phyloP scores from a whole-genome alignment of 1,140 invertebrate species.

The Chlorops oryzae region DNA sequence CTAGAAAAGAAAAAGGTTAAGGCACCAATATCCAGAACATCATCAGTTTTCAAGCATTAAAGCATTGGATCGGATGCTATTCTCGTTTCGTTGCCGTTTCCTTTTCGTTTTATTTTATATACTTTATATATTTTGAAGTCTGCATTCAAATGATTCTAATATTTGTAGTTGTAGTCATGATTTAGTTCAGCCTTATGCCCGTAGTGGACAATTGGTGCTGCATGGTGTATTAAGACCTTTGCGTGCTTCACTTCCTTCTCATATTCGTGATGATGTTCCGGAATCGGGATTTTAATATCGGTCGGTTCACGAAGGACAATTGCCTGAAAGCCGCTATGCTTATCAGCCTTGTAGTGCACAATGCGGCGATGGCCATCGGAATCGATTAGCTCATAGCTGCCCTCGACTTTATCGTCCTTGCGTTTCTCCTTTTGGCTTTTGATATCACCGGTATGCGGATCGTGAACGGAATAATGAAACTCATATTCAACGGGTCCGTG shows the following conservation, averaged over 20 bases:
- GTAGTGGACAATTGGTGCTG: slow-evolving; percentile 29
- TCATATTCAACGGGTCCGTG: slow-evolving; percentile 49
- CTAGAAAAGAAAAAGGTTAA: no score
- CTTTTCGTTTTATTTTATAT: no score
- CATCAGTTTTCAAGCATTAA: no score
- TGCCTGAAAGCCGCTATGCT: slow-evolving; percentile 65
- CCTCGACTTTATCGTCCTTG: slow-evolving; percentile 55
- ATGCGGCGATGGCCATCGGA: slow-evolving; percentile 64
- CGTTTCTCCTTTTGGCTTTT: slow-evolving; percentile 58
- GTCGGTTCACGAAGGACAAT: slow-evolving; percentile 55
- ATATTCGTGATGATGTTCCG: slow-evolving; percentile 36
- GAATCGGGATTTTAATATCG: slow-evolving; percentile 47
- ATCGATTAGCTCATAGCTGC: slow-evolving; percentile 56
- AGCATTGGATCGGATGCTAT: no score
- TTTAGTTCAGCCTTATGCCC: slow-evolving; percentile 27
- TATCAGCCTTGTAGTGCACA: slow-evolving; percentile 68
- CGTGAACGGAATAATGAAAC: slow-evolving; percentile 54
- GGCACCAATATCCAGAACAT: no score
- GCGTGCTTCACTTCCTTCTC: slow-evolving; percentile 36
- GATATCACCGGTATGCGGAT: slow-evolving; percentile 54
- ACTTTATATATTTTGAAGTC: neutral
- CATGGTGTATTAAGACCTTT: slow-evolving; percentile 28
- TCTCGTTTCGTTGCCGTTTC: no score
- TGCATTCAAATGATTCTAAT: no score
- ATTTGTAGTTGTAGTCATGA: slow-evolving; percentile 17